phyloP scores from a whole-genome alignment of 2,113 vertebrate genomes.

The Psammodynastes pulverulentus region DNA sequence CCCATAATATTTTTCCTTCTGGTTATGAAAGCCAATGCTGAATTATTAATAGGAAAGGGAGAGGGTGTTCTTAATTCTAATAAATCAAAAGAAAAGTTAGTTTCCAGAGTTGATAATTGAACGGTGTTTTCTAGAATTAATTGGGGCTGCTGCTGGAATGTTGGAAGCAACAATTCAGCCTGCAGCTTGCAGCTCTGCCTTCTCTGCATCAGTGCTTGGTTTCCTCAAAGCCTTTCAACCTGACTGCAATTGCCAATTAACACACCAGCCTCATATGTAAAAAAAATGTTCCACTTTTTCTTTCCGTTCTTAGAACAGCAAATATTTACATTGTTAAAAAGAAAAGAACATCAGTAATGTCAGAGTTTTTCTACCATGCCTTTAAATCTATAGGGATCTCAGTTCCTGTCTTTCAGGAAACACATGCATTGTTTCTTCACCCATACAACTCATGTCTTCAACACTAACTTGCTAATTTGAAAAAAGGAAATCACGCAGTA shows the following conservation, averaged over 20 bases:
- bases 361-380: background rate
- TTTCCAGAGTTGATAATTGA: background rate
- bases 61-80: background rate
- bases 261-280: background rate
- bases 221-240: background rate
- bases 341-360: background rate
- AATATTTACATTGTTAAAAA: background rate
- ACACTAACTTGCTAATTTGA: background rate
- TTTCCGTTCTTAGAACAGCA: background rate
- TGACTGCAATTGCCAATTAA: background rate
- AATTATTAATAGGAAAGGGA: background rate
- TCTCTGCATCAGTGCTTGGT: background rate
- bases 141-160: background rate
- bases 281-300: background rate
- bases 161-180: background rate
- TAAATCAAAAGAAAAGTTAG: background rate
- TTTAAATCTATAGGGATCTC: background rate
- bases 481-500: background rate
- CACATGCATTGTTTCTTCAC: background rate
- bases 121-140: background rate
- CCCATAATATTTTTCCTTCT: background rate
- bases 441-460: too few species aligned
- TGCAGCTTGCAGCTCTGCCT: background rate
- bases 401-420: background rate
- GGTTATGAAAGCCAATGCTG: background rate